Percentiles rank a stretch among this genome's conserved stretches.
Conservation (phyloP, 2,888 invertebrate species). For the Oeneis ivallda region DNA sequence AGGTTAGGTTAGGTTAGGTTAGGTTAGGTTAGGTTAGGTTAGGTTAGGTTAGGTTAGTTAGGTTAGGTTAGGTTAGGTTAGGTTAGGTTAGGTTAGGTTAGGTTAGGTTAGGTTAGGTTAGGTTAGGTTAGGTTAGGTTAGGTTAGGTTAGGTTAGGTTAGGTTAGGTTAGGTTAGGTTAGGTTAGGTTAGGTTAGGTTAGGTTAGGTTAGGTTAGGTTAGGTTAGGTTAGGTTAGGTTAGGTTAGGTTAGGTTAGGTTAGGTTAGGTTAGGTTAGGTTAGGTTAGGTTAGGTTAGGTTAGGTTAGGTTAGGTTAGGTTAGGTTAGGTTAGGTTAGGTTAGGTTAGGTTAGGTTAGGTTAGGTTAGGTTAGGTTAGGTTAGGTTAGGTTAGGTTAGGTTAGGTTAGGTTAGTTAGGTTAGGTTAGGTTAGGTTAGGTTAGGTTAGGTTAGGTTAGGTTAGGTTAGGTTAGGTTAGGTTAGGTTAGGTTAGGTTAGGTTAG, state of each 20-base stretch:
- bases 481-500: conserved; percentile 15
- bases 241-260: conserved; percentile 14
- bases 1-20: conserved; percentile 37
- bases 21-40: conserved; percentile 38
- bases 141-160: conserved; percentile 15
- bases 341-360: conserved; percentile 15
- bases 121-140: conserved; percentile 15
- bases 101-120: conserved; percentile 15
- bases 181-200: conserved; percentile 15
- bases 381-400: conserved; percentile 15
- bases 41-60: conserved; percentile 37
- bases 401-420: conserved; percentile 15
- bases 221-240: conserved; percentile 15
- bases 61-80: conserved; percentile 23
- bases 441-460: conserved; percentile 15
- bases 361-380: conserved; percentile 15
- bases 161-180: conserved; percentile 15
- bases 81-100: conserved; percentile 17
- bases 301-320: conserved; percentile 15
- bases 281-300: conserved; percentile 15
- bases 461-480: conserved; percentile 15
- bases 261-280: conserved; percentile 15
- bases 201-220: conserved; percentile 15
- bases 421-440: conserved; percentile 15
- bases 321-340: conserved; percentile 15